Percentiles rank a stretch among this genome's conserved stretches.
Conservation (phyloP, 2,113 vertebrate species). For the Eulemur macaco region DNA sequence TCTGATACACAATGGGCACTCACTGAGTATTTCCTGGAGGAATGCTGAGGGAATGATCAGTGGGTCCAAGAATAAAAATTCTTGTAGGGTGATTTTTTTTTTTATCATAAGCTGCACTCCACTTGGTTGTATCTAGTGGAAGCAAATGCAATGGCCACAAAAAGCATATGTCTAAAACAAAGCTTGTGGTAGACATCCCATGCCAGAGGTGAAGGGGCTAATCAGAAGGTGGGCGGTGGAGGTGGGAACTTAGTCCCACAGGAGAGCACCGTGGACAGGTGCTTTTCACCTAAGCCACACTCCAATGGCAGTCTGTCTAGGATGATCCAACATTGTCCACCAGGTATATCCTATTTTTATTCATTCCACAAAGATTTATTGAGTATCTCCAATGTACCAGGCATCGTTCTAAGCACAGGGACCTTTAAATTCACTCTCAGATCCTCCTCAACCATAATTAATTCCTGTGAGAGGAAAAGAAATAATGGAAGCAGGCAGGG, state of each 20-base stretch:
- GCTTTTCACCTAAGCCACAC: background rate
- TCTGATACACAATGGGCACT: background rate
- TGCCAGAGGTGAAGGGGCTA: background rate
- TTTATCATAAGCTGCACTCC: background rate
- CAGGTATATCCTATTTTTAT: background rate
- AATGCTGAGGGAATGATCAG: background rate
- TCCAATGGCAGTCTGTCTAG: background rate
- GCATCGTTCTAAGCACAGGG: constrained; percentile 3
- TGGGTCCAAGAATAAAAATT: constrained; percentile 29
- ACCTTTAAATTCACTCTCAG: constrained; percentile 19
- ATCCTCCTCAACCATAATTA: background rate
- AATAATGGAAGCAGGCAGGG: background rate
- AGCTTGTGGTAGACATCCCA: background rate
- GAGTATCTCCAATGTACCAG: background rate
- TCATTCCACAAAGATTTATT: constrained; percentile 26
- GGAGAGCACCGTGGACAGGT: too few relatives aligned
- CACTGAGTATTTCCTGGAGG: constrained; percentile 35
- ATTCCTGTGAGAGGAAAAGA: background rate
- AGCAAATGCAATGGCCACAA: background rate
- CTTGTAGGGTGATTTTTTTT: background rate
- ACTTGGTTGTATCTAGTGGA: background rate
- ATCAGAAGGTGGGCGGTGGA: background rate
- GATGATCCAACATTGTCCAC: background rate
- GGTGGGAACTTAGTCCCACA: background rate
- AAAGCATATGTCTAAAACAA: background rate